These are phyloP conservation scores for Bubo bubo DNA, from an alignment of 2,113 vertebrate species.

Conservation along the genomic window DNA sequence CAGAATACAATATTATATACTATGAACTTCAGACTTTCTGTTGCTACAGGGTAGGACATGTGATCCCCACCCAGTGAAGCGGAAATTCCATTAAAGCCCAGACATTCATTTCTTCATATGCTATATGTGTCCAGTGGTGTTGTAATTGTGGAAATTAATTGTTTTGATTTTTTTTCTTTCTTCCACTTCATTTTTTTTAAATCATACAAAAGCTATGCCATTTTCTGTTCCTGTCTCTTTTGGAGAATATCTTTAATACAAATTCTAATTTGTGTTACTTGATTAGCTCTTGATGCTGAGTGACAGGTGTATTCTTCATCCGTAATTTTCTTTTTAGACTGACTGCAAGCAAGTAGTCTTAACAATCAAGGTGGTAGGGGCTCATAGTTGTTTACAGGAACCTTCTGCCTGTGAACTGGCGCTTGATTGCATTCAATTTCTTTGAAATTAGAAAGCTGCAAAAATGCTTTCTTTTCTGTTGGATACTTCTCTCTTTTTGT, in stretches of 20 bases:
- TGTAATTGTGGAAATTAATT: neutral
- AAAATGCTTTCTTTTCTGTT: slow-evolving; percentile 54
- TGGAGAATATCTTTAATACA: neutral
- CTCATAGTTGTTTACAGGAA: slow-evolving; percentile 26
- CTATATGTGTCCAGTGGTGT: neutral
- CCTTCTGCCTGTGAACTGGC: slow-evolving; percentile 22
- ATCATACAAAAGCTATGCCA: neutral
- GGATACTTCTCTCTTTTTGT: slow-evolving; percentile 16
- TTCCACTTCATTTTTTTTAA: neutral
- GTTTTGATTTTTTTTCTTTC: neutral
- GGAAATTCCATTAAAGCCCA: neutral
- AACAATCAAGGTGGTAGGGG: neutral
- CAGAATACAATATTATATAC: neutral
- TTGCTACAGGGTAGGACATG: neutral
- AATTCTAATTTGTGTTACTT: neutral
- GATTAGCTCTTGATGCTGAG: neutral
- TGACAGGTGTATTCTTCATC: neutral
- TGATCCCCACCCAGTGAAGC: neutral
- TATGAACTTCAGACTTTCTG: neutral
- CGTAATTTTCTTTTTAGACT: neutral
- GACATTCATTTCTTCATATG: neutral
- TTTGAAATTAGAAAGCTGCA: slow-evolving; percentile 61
- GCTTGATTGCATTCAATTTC: slow-evolving; percentile 34
- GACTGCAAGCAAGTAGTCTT: neutral
- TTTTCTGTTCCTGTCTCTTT: neutral